Percentiles rank a stretch among this genome's conserved stretches.
Conservation (phyloP, 2,888 invertebrate species). For the Phortica magna region DNA sequence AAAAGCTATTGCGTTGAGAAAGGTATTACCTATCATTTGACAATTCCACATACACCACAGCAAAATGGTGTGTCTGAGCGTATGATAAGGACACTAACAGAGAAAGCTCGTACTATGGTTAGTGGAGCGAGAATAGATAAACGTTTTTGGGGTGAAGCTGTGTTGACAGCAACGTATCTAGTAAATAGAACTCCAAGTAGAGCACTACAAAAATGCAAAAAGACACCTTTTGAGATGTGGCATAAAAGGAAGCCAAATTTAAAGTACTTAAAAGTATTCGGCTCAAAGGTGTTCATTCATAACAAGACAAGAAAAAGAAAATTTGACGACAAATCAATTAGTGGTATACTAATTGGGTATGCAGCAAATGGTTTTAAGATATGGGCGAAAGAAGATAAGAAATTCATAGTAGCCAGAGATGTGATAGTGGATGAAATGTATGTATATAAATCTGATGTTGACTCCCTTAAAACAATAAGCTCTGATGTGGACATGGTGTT, state of each 20-base stretch:
- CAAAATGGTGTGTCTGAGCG: constrained; percentile 69
- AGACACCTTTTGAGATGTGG: constrained; percentile 73
- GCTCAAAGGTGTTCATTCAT: constrained; percentile 22
- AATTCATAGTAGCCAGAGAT: constrained; percentile 17
- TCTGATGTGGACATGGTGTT: constrained; percentile 31
- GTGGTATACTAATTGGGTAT: constrained; percentile 64
- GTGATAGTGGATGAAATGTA: constrained; percentile 23
- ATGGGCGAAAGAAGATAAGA: not conserved
- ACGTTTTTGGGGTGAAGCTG: constrained; percentile 51
- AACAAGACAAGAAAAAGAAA: constrained; percentile 23
- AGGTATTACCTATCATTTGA: constrained; percentile 71
- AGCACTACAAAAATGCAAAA: constrained; percentile 63
- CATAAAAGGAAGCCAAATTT: constrained; percentile 36
- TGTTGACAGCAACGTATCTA: constrained; percentile 38
- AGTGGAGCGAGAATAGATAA: constrained; percentile 63
- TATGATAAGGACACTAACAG: constrained; percentile 71
- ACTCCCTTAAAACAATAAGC: too few relatives aligned
- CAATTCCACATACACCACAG: constrained; percentile 74
- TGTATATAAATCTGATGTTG: too few relatives aligned
- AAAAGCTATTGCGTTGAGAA: constrained; percentile 64
- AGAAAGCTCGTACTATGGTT: constrained; percentile 72
- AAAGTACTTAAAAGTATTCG: constrained; percentile 40
- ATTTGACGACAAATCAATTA: constrained; percentile 20
- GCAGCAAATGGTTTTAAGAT: constrained; percentile 55
- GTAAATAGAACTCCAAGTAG: constrained; percentile 34